Evolutionary conservation across 2,797 vertebrate species (phyloP), one percentile per base, ranked within the genome.

Genomic region (Choloepus didactylus): DNA sequence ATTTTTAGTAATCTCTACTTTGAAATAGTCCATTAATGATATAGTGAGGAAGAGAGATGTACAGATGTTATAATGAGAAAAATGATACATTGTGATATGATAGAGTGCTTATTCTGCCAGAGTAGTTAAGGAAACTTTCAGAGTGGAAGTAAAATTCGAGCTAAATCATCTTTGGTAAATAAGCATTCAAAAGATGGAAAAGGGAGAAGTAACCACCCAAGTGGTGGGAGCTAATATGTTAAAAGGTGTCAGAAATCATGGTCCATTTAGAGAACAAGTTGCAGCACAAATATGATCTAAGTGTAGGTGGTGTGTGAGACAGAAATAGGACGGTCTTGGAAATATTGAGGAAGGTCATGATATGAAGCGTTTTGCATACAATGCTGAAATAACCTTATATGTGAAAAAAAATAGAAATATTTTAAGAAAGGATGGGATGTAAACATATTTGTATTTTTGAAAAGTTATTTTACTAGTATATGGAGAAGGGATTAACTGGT

Each of bases 21-120:
- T 70, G 41, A 95, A 76, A 91, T 72, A 91, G 91, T 70, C 35
- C 23, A 70, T 51, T 75, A 14, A 72, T 49, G 79, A 44, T 46
- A 54, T 4, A 62, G 2, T 83, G 64, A 41, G 83, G 15, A 27
- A 77, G 75, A 44, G 62, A 46, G 29, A 16, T 54, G 41, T 76
- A 60, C 2, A 44, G 25, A 76, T 66, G 59, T 2, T n/a, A 1
- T 25, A 87, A 19, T 89, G 16, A 92, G 73, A 35, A 83, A 93
- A 86, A 8, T 41, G 0, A 4, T 72, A 44, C 3, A 83, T 59
- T 87, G n/a, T 67, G 21, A 62, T 70, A 49, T 16, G 9, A 2
- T 72, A 89, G 21, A 77, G 7, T 72, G 10, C 10, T 35, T 56
- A n/a, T 51, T 80, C n/a, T 85, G 10, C 7, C 54, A 95, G 16